Evolutionary conservation across 1,140 invertebrate species (phyloP), one percentile per base, ranked within the genome.

Genomic region (Drosophila arawakana): DNA sequence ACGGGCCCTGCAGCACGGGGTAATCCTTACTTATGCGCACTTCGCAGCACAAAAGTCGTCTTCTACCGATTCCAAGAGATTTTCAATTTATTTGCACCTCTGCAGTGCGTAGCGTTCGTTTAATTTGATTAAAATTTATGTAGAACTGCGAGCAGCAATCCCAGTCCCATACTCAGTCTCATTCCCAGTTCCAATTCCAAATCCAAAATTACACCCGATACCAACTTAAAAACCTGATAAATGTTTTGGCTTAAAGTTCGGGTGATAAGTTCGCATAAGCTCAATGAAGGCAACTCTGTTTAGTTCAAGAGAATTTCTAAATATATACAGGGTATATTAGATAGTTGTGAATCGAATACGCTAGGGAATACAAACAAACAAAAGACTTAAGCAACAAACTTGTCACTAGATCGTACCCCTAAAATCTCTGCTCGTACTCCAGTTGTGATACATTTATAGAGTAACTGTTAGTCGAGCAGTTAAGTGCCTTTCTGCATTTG

Each of bases 121-220:
- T 88, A 89, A 88, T 88, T 89, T 88, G 83, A 89, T 89, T 89
- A 89, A 75, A 86, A 88, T 89, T 88, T 88, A 88, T 89, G 83
- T 78, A 72, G 76, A 83, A 83, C 73, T 88, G 55, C 49, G 37
- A 52, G 25, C 49, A 52, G 25, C 49, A 52, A 65, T 39, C 6
- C 15, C 30, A 10, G 4, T 10, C 15, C 30, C 30, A 25, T 4
- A 6, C 25, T 0, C 25, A 30, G 25, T 21, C 25, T 5, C 25
- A 30, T 2, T 30, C 25, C 3, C 25, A 30, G 25, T 30, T 30
- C 39, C 39, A 52, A 41, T 41, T 8, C 39, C 9, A 41, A 41
- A 41, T 11, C 15, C 43, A 74, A 74, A 30, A 2, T 30, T 6
- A 30, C 6, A 30, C 25, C 6, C 25, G 25, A 30, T 30, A 30